Base-by-base conservation (phyloP, 2,113 vertebrate genomes). In the Indicator maculatus region DNA sequence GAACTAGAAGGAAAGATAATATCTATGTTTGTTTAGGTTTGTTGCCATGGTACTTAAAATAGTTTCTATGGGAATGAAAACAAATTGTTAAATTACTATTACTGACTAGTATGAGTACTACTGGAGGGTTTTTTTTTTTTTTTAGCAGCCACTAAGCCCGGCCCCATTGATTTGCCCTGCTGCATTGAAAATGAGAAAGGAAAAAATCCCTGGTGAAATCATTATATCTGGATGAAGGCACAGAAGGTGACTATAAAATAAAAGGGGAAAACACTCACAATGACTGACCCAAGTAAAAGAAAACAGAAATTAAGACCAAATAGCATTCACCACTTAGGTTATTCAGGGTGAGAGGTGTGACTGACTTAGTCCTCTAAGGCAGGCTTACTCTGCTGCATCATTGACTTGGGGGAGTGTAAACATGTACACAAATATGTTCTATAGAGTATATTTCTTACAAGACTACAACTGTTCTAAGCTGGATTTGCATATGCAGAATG, bases 1-100 rank as follows among this genome's bases (percentile, higher is more conserved):
- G 76, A 50, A 92, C 80, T 53, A 93, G 56, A 53, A 78, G 39
- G 16, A 59, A 80, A 78, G 50, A 66, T 65, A 88, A 74, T 93
- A 75, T 86, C 94, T 91, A 60, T 77, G 53, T 93, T 93, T 97
- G 64, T 88, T 95, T 95, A 83, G 39, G 19, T 90, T 91, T 91
- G 93, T 94, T 93, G 64, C 93, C 61, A 88, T 86, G 90, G 93
- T 90, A 61, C 70, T 82, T 82, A 53, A 38, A 66, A 41, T 81
- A 84, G 91, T 95, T 94, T 82, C 93, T 78, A 84, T 86, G 88
- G 86, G 66, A 88, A 95, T 88, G 70, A 63, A 93, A 93, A 95
- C 88, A 93, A 73, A 90, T 52, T 58, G 30, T 58, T 88, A 78
- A 86, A 17, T 90, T 93, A 73, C 14, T 16, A 66, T 84, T 78